Base-by-base conservation (phyloP, 2,797 vertebrate species). In the Pangasius djambal region DNA sequence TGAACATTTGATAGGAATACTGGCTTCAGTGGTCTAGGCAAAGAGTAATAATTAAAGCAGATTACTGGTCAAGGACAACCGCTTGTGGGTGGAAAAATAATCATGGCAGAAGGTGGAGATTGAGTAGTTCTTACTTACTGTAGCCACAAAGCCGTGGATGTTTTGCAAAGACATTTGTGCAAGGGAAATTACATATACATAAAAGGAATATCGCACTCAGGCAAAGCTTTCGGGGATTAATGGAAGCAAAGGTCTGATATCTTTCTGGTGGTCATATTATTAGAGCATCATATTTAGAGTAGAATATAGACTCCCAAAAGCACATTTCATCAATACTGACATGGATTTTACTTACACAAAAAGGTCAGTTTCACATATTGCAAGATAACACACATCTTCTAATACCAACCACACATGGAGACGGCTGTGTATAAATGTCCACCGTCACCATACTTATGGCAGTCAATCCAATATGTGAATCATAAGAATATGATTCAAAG, bases 231-330 rank as follows among this genome's bases (percentile, higher is more conserved):
- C 2, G 9, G 22, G 8, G n/a, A 67, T 31, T 52, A 44, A 50
- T 18, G 2, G 12, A 61, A 48, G 48, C 8, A 48, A 85, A 50
- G 82, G 75, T 79, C 55, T 31, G 85, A 74, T 52, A 59, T 81
- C 52, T 82, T 84, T 52, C 86, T 89, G 84, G 48, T 85, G 88
- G 89, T 88, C 65, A 69, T 78, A 18, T 15, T 5, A 83, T 52
- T 40, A 86, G 5, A 86, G 61, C 77, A 44, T 52, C 63, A 69
- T 59, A 57, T 59, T 82, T 61, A 40, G 37, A 8, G 40, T 44
- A 40, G 37, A 8, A 31, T 48, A 22, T 22, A 52, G 9, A 67
- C 15, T 9, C 25, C 2, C 15, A 81, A 52, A 67, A 0, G 25
- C 44, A 48, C 28, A 13, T 25, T 28, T 83, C 20, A 67, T 84